Evolutionary conservation across 1,140 invertebrate species (phyloP).

Genomic region (Micrasema minimum): DNA sequence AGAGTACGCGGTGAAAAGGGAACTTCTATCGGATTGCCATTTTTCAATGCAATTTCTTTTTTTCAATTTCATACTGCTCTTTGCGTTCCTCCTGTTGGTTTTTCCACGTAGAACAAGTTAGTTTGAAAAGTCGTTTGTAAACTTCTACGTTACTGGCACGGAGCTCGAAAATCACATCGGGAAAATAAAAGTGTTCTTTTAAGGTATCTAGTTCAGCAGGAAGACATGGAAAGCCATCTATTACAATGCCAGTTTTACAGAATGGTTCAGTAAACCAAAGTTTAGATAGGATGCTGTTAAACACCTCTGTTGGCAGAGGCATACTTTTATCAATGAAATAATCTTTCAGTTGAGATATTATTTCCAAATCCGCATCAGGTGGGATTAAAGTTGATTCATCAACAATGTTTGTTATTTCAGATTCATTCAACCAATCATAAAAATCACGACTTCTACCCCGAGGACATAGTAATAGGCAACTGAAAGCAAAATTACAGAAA

Average conservation of each 20-base stretch:
- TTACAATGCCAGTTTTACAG: slow-evolving; percentile 62
- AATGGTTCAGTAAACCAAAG: slow-evolving; percentile 66
- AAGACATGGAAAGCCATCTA: slow-evolving; percentile 69
- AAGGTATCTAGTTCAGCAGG: slow-evolving; percentile 65
- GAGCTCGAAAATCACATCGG: slow-evolving; percentile 68
- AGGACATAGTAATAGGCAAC: not conserved
- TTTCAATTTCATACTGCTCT: slow-evolving; percentile 23
- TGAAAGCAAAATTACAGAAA: slow-evolving; percentile 56
- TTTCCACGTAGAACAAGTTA: slow-evolving; percentile 62
- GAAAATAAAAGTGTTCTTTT: slow-evolving; percentile 62
- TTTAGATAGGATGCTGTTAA: slow-evolving; percentile 60
- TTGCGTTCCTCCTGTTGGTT: slow-evolving; percentile 57
- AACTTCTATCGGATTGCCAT: slow-evolving; percentile 52
- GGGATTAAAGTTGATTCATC: not conserved
- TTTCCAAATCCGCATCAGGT: slow-evolving; percentile 22
- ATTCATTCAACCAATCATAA: slow-evolving; percentile 26
- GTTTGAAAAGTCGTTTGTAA: slow-evolving; percentile 57
- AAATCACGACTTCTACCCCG: slow-evolving; percentile 13
- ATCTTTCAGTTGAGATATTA: slow-evolving; percentile 33
- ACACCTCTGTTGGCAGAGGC: slow-evolving; percentile 57
- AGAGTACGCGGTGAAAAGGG: slow-evolving; percentile 49
- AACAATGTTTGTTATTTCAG: slow-evolving; percentile 2
- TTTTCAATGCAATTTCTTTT: slow-evolving; percentile 48
- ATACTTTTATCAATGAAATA: slow-evolving; percentile 64
- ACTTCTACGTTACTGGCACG: slow-evolving; percentile 56